phyloP scores from a whole-genome alignment of 2,888 invertebrate species.

The Dryobota labecula region DNA sequence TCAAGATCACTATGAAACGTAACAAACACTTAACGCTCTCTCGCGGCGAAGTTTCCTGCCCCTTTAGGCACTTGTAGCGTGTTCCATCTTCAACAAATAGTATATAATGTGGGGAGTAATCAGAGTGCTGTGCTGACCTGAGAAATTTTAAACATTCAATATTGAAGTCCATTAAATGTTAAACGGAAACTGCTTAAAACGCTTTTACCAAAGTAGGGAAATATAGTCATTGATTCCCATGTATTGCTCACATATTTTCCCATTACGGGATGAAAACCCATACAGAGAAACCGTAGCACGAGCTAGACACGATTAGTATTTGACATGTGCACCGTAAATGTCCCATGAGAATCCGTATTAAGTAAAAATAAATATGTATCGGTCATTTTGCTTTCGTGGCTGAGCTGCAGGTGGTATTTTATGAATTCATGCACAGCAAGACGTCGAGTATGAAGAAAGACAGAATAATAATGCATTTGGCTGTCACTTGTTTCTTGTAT shows the following conservation, averaged over 20 bases:
- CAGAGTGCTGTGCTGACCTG: not conserved
- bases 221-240: constrained; percentile 31
- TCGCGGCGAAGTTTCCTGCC: not conserved
- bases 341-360: constrained; percentile 33
- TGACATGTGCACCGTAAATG: constrained; percentile 23
- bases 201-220: constrained; percentile 14
- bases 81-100: not conserved
- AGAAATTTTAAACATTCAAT: not conserved
- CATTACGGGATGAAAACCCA: constrained; percentile 1
- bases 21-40: not conserved
- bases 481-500: constrained; percentile 25
- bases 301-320: constrained; percentile 37
- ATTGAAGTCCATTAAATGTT: not conserved
- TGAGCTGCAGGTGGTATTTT: constrained; percentile 57
- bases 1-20: not conserved
- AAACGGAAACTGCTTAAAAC: not conserved
- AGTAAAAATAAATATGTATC: constrained; percentile 63
- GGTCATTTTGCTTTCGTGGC: constrained; percentile 40
- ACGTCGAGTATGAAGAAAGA: constrained; percentile 34
- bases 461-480: constrained; percentile 38
- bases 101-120: not conserved
- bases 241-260: constrained; percentile 27
- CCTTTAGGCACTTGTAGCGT: not conserved
- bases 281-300: constrained; percentile 4
- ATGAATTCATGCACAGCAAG: constrained; percentile 54